Conservation (phyloP, 2,113 vertebrate species). For the Ornithorhynchus anatinus region DNA sequence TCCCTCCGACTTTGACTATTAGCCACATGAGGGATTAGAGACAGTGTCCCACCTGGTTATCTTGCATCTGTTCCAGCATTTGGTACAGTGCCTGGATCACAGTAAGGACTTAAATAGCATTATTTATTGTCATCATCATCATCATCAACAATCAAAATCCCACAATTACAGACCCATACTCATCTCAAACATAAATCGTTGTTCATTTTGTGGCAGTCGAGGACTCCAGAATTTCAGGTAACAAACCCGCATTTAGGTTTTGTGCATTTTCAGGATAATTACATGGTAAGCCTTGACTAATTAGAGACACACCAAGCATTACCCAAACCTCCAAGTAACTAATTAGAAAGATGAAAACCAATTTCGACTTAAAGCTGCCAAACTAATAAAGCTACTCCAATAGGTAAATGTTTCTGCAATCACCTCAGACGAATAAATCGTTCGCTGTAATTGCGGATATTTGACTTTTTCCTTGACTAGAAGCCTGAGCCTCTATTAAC, state of each 20-base stretch:
- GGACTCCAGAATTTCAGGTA: background rate
- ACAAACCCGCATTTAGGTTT: background rate
- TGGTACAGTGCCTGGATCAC: too few relatives aligned
- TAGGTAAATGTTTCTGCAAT: background rate
- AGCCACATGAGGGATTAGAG: too few relatives aligned
- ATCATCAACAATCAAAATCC: background rate
- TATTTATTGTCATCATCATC: too few relatives aligned
- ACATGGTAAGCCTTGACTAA: background rate
- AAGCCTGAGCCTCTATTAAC: background rate
- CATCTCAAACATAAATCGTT: background rate
- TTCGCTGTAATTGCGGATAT: background rate
- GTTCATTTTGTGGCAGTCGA: background rate
- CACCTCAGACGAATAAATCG: background rate
- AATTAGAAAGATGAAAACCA: constrained; percentile 6
- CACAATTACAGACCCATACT: background rate
- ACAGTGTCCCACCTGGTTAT: too few relatives aligned
- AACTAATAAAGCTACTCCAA: background rate
- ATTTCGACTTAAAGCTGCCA: background rate
- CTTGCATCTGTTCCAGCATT: too few relatives aligned
- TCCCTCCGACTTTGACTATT: too few relatives aligned
- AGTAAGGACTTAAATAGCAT: too few relatives aligned
- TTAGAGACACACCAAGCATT: fast-evolving
- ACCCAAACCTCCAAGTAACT: background rate
- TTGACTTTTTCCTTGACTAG: fast-evolving
- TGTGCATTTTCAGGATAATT: background rate